Evolutionary conservation across 2,113 vertebrate genomes (phyloP), one percentile per base, ranked within the genome.

Genomic region (Hydrolagus affinis): DNA sequence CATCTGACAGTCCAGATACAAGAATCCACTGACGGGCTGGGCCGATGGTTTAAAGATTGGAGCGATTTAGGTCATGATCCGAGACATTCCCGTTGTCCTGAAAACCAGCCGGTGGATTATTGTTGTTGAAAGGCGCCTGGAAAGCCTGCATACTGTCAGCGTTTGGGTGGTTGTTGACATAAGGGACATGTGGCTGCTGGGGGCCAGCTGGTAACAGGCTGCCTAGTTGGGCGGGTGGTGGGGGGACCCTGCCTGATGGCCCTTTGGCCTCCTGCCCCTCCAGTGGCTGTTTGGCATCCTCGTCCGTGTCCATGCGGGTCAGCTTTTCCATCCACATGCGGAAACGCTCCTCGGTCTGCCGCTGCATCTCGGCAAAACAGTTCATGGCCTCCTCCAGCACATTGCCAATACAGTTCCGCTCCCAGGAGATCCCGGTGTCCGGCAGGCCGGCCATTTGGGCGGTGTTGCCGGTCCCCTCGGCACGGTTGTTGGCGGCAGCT

Each of bases 381-480:
- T 95, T 96, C 93, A 96, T 94, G 90, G 95, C 95, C 93, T 97
- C 96, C 94, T 96, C 96, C 92, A 96, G 92, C 90, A 96, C 94
- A 89, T 92, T 96, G 93, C 95, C 93, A 94, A 95, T 95, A 92
- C 93, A 94, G 92, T 95, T 95, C 90, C 95, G 95, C 94, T 95
- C 95, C 95, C 94, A 94, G 77, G 93, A 91, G 90, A 95, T 90
- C 90, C 92, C 93, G 93, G 92, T 94, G 91, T 95, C 94, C 93
- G 97, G 93, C 93, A 97, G 94, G 93, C 93, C 92, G 90, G 94
- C 93, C 91, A 95, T 95, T 93, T 95, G 93, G 91, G 93, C 93
- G 90, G 92, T 92, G 75, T 90, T 89, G 94, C 94, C 94, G 94
- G 94, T 94, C 94, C 93, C 92, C 93, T 91, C 94, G 93, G 94